phyloP scores from a whole-genome alignment of 2,797 vertebrate genomes.

The Synanceia verrucosa region DNA sequence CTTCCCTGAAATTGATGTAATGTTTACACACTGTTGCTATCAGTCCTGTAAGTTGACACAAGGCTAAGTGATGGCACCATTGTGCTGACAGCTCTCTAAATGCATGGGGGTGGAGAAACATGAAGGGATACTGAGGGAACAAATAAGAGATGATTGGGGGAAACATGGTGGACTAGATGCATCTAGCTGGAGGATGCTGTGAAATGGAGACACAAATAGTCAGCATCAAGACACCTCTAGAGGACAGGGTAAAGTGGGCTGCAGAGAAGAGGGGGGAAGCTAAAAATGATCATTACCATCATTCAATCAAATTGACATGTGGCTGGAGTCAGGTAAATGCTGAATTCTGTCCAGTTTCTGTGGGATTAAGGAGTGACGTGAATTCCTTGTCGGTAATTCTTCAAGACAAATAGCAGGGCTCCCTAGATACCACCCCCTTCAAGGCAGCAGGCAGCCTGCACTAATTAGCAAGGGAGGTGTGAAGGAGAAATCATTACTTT shows the following conservation, averaged over 20 bases:
- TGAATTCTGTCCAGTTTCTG: conserved; percentile 67
- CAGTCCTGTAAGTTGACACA: conserved; percentile 44
- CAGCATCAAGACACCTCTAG: conserved; percentile 24
- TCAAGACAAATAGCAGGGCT: conserved; percentile 81
- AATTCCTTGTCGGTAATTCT: conserved; percentile 80
- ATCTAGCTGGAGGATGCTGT: conserved; percentile 51
- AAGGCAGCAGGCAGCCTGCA: conserved; percentile 75
- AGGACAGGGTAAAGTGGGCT: conserved; percentile 38
- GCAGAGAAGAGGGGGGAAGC: conserved; percentile 45
- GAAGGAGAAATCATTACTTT: conserved; percentile 85
- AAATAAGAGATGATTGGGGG: conserved; percentile 42
- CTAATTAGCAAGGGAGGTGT: conserved; percentile 85
- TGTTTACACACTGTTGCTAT: conserved; percentile 57
- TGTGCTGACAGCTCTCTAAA: conserved; percentile 63
- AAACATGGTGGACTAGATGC: conserved; percentile 29
- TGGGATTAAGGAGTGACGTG: conserved; percentile 71
- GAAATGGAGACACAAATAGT: conserved; percentile 48
- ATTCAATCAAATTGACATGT: conserved; percentile 80
- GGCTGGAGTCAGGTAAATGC: conserved; percentile 70
- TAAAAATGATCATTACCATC: conserved; percentile 79
- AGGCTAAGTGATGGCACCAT: conserved; percentile 51
- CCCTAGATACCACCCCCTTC: conserved; percentile 72
- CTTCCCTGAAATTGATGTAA: conserved; percentile 49
- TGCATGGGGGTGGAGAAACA: conserved; percentile 31
- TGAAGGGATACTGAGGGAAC: conserved; percentile 29